Conservation (phyloP, 2,797 vertebrate genomes). For the Poecilia velifera region DNA sequence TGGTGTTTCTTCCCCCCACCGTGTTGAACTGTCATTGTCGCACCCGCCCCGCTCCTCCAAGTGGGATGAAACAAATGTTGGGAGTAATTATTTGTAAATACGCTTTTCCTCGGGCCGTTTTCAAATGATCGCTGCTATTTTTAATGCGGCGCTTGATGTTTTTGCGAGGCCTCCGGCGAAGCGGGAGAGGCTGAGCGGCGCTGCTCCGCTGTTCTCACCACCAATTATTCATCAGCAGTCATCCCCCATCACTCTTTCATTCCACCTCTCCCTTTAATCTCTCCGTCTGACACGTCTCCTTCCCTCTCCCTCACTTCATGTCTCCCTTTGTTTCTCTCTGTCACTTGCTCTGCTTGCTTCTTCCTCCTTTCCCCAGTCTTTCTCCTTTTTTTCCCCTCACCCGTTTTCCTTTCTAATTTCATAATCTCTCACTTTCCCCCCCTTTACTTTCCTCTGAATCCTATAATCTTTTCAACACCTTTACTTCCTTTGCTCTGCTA, state of each 20-base stretch:
- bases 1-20: neutral
- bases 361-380: neutral
- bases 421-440: neutral
- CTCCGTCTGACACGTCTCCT: constrained; percentile 22
- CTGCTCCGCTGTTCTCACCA: constrained; percentile 53
- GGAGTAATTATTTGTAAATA: constrained; percentile 58
- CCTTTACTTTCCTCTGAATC: neutral
- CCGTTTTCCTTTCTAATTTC: neutral
- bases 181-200: constrained; percentile 39
- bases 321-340: constrained; percentile 31
- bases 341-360: constrained; percentile 8
- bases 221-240: constrained; percentile 57
- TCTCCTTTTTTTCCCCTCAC: neutral
- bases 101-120: constrained; percentile 30
- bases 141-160: constrained; percentile 51
- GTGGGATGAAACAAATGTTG: constrained; percentile 47
- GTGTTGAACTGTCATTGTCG: neutral
- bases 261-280: constrained; percentile 53
- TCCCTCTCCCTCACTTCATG: constrained; percentile 6
- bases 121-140: constrained; percentile 55
- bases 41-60: constrained; percentile 16
- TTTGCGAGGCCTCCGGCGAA: constrained; percentile 46
- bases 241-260: constrained; percentile 38
- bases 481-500: neutral
- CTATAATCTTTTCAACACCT: neutral